Evolutionary conservation across 2,113 vertebrate species (phyloP), one percentile per base, ranked within the genome.

Genomic region (Noctilio leporinus): DNA sequence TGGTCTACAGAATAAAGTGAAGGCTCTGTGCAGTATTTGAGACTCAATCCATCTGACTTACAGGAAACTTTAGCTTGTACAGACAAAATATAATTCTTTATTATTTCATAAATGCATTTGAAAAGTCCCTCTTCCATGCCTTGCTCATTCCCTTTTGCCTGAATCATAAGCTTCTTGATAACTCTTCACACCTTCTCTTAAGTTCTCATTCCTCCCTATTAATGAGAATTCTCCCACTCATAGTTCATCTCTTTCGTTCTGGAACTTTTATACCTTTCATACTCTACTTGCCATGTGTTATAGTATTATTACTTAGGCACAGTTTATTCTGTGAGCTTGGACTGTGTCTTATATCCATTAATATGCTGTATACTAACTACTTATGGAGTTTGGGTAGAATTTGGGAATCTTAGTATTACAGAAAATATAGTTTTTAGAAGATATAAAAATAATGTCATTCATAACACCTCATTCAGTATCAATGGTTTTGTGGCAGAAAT

Each of bases 381-480:
- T 4, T 84, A 20, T 38, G 26, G 55, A 70, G 86, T 83, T 51
- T 65, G 45, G 88, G 10, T 49, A 51, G 69, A 86, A 80, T 67
- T 86, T 83, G 43, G 45, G n/a, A 65, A 88, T 86, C 14, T 86
- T 30, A 28, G 11, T 90, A 84, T 88, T 89, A 91, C 5, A 57
- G 20, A 33, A 95, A 95, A 96, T 89, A 15, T 8, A 69, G 57
- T 49, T 91, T 85, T 95, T 75, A 88, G 55, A 78, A 95, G 57
- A 33, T 59, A 82, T 67, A 67, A 90, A 94, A 85, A 91, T 43
- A 82, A 51, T 47, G 81, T 24, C 8, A 62, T 57, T 87, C 53
- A 70, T 4, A 76, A 28, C 81, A 33, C 82, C 22, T 83, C 38
- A 35, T 85, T 80, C 59, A 59, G 45, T 49, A 55, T 53, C 43